A percentile compares a stretch with the other conserved stretches of the same genome.
These are phyloP conservation scores for Megastigmus dorsalis DNA, from an alignment of 2,888 invertebrate species.

Conservation along the genomic window DNA sequence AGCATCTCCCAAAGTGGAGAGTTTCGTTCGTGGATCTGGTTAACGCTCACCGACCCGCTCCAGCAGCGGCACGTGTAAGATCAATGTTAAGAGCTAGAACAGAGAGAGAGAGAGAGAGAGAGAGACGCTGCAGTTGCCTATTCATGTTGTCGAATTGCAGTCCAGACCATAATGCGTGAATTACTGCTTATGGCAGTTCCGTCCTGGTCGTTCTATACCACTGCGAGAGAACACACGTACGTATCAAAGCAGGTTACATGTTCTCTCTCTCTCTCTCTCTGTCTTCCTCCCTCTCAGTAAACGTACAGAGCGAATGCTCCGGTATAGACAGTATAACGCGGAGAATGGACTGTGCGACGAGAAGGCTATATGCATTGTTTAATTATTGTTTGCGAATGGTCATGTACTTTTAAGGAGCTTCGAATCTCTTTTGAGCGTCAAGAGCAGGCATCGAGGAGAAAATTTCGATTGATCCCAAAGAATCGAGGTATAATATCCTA, in stretches of 20 bases:
- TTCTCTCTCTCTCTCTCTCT: conserved; percentile 4
- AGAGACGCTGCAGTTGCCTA: conserved; percentile 4
- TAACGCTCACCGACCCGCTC: conserved; percentile 55
- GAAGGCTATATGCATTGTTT: too few species aligned
- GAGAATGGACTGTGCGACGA: too few species aligned
- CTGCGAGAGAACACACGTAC: too few species aligned
- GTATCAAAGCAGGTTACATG: too few species aligned
- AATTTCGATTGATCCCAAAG: too few species aligned
- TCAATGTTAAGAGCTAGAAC: conserved; percentile 54
- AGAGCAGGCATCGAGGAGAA: too few species aligned
- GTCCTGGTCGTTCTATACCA: conserved; percentile 2
- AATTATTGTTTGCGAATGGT: too few species aligned
- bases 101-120: neutral
- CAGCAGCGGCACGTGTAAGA: conserved; percentile 58
- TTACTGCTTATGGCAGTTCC: conserved; percentile 57
- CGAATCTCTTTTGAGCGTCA: too few species aligned
- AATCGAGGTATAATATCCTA: too few species aligned
- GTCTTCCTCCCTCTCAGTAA: conserved; percentile 5
- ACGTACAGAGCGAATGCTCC: too few species aligned
- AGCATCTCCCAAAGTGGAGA: conserved; percentile 37
- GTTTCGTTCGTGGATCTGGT: conserved; percentile 63
- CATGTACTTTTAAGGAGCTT: too few species aligned
- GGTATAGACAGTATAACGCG: too few species aligned
- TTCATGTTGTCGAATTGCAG: conserved; percentile 39
- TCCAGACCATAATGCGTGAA: conserved; percentile 59